Conservation (phyloP, 1,140 invertebrate species). For the Chironomus striatipennis region DNA sequence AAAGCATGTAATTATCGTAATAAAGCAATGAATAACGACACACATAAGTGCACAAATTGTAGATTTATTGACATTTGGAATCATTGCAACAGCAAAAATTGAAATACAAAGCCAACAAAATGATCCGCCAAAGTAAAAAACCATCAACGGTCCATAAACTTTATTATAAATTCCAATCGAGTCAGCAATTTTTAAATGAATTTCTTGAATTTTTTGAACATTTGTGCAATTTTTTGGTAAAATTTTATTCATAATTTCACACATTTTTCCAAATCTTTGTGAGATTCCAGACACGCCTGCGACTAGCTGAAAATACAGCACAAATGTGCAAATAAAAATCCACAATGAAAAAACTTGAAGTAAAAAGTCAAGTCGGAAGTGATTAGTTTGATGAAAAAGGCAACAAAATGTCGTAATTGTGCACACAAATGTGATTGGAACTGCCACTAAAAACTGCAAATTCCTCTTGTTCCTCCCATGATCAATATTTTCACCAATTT, state of each 20-base stretch:
- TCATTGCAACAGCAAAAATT: neutral
- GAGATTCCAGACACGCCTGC: neutral
- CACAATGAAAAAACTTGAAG: neutral
- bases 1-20: neutral
- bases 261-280: neutral
- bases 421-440: neutral
- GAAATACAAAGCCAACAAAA: neutral
- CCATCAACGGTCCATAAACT: slow-evolving; percentile 1
- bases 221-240: neutral
- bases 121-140: neutral
- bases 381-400: neutral
- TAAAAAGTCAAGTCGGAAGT: neutral
- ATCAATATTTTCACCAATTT: neutral
- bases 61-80: neutral
- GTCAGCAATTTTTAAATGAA: neutral
- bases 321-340: neutral
- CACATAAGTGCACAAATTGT: neutral
- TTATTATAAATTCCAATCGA: neutral
- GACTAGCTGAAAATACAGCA: neutral
- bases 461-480: neutral
- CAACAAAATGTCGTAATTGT: neutral
- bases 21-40: neutral
- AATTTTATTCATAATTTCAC: neutral
- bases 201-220: neutral
- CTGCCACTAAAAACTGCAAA: neutral